Evolutionary conservation across 2,888 invertebrate genomes (phyloP).

Genomic region (Acanthosepion esculentum): DNA sequence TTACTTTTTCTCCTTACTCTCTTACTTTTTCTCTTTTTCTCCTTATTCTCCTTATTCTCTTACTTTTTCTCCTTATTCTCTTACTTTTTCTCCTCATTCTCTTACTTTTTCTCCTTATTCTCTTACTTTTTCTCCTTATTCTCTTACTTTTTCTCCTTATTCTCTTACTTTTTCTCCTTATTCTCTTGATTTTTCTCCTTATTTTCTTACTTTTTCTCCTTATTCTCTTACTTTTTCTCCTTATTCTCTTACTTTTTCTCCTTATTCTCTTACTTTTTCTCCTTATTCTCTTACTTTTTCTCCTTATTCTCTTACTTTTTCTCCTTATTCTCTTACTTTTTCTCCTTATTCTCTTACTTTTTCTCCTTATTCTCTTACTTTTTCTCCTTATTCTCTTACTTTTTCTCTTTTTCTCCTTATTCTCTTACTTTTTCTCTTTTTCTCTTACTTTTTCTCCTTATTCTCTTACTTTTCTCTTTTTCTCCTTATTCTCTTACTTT

Average conservation of each 20-base stretch:
- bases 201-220: too few species aligned
- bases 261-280: background rate
- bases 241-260: too few species aligned
- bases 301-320: background rate
- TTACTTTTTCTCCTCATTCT: too few species aligned
- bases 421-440: background rate
- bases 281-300: background rate
- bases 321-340: background rate
- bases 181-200: background rate
- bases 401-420: background rate
- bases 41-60: too few species aligned
- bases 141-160: background rate
- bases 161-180: too few species aligned
- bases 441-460: too few species aligned
- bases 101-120: background rate
- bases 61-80: background rate
- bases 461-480: background rate
- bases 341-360: background rate
- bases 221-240: background rate
- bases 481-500: background rate
- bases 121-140: too few species aligned
- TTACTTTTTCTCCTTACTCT: background rate
- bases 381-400: too few species aligned
- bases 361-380: background rate
- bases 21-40: too few species aligned